These are phyloP conservation scores for Channallabes apus DNA, from an alignment of 2,797 vertebrate genomes.

Conservation along the genomic window DNA sequence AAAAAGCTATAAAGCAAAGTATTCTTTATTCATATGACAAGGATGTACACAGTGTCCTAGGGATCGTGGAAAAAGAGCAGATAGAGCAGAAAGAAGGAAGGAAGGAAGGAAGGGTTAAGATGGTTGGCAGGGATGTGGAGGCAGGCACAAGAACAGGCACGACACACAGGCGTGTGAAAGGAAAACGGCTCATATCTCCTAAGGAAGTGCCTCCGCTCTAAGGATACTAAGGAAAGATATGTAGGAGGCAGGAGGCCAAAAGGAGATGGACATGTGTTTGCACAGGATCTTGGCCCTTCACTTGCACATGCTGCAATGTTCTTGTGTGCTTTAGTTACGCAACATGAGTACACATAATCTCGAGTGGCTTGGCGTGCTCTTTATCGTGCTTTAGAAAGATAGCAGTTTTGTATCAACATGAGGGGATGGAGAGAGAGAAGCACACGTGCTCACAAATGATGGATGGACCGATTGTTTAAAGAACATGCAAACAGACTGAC, in stretches of 20 bases:
- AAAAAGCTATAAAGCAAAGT: not conserved
- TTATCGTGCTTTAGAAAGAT: constrained; percentile 15
- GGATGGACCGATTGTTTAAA: constrained; percentile 18
- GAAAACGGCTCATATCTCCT: constrained; percentile 46
- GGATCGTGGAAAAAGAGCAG: constrained; percentile 51
- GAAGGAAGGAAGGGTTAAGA: constrained; percentile 53
- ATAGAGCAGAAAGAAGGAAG: constrained; percentile 45
- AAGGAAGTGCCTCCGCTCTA: constrained; percentile 45
- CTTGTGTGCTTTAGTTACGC: constrained; percentile 10
- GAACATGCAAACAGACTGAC: not conserved
- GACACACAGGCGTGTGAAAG: constrained; percentile 52
- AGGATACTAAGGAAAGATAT: constrained; percentile 45
- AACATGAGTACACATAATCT: constrained; percentile 34
- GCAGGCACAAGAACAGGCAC: constrained; percentile 25
- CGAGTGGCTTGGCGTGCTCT: constrained; percentile 10
- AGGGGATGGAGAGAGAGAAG: constrained; percentile 3
- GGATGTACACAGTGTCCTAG: constrained; percentile 21
- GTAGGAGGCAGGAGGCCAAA: constrained; percentile 34
- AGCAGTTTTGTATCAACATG: constrained; percentile 7
- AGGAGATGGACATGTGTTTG: constrained; percentile 36
- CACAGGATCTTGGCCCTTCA: constrained; percentile 29
- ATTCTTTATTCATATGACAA: constrained; percentile 22
- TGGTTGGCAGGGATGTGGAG: constrained; percentile 49
- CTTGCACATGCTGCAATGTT: not conserved
- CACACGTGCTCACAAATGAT: not conserved